A percentile compares a stretch with the other conserved stretches of the same genome.
Conservation (phyloP, 2,888 invertebrate species). For the Stenchaetothrips biformis region DNA sequence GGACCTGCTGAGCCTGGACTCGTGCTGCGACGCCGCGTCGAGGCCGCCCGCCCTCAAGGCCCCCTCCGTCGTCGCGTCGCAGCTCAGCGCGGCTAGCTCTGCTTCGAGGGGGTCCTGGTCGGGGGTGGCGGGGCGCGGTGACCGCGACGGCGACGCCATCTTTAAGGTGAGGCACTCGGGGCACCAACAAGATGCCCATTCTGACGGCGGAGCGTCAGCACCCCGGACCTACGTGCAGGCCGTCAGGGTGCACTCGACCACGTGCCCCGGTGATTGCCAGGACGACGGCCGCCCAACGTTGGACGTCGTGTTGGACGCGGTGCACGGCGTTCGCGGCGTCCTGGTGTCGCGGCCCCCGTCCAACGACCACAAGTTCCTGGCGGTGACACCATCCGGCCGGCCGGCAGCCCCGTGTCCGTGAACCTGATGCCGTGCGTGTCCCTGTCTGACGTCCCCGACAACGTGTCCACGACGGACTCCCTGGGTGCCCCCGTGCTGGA, state of each 20-base stretch:
- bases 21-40: neutral
- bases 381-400: neutral
- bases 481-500: neutral
- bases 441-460: neutral
- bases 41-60: too few relatives aligned
- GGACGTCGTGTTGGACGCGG: neutral
- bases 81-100: neutral
- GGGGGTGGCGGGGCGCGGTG: neutral
- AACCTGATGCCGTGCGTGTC: conserved; percentile 10
- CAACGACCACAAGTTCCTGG: neutral
- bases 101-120: neutral
- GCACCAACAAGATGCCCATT: conserved; percentile 2
- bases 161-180: neutral
- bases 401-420: neutral
- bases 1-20: neutral
- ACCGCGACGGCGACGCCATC: neutral
- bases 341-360: neutral
- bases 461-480: conserved; percentile 2
- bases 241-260: neutral
- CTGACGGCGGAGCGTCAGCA: conserved; percentile 9
- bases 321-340: neutral
- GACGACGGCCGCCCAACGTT: neutral
- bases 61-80: neutral
- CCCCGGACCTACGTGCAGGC: neutral
- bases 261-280: neutral